Base-by-base conservation (phyloP, 2,888 invertebrate species). In the Clusia tigrina region DNA sequence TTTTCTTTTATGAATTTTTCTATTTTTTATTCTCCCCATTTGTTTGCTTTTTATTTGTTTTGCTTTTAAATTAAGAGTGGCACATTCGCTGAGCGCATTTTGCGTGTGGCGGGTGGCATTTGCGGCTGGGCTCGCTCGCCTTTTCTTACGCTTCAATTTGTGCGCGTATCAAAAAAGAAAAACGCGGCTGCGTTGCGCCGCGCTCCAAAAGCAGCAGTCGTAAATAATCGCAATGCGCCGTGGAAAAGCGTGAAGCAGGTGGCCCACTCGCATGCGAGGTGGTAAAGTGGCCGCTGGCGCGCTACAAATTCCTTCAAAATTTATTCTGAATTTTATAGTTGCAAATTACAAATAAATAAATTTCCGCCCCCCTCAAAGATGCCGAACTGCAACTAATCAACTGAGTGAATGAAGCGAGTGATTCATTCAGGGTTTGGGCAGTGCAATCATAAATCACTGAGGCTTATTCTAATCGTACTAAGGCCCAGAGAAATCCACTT, bases 201-300 rank as follows among this genome's bases (percentile, higher is more conserved):
- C 48, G 48, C 22, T 48, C 48, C 48, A 48, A 48, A 22, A 22
- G 23, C 32, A 42, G 54, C 54, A 38, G 18, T 51, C 51, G 54
- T 61, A 56, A 61, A 60, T 56, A 56, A 56, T 17, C 10, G 32
- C 46, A 57, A 53, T 46, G 57, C 38, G 57, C 48, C 53, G 61
- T 61, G 60, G 51, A 61, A 48, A 62, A 56, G 57, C 62, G 62
- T 53, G 53, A 57, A 54, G 61, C 61, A 61, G 61, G 61, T 61
- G 60, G 61, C 56, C n/a, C n/a, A n/a, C n/a, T n/a, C n/a, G n/a
- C n/a, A n/a, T n/a, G n/a, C n/a, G n/a, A n/a, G n/a, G n/a, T n/a
- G n/a, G n/a, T n/a, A n/a, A n/a, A n/a, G n/a, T n/a, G n/a, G n/a
- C n/a, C n/a, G n/a, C n/a, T n/a, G n/a, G n/a, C n/a, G n/a, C n/a